Percentiles rank a stretch among this genome's conserved stretches.
phyloP scores from a whole-genome alignment of 2,888 invertebrate species.

The Melangyna quadrimaculata region DNA sequence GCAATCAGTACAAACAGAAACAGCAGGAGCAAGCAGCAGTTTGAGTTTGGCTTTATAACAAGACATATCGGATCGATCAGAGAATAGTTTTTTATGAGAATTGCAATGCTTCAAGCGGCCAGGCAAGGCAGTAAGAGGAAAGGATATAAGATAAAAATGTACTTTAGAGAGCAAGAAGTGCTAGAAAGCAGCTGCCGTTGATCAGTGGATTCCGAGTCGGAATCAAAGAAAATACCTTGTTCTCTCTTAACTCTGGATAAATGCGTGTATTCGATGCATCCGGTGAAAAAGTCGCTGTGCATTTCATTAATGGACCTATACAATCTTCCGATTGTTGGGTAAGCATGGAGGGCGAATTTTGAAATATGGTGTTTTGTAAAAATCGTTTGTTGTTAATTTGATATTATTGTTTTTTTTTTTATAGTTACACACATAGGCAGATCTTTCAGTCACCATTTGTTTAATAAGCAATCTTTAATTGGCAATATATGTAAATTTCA shows the following conservation, averaged over 20 bases:
- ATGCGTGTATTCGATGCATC: conserved; percentile 38
- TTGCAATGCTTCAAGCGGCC: conserved; percentile 22
- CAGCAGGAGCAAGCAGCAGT: neutral
- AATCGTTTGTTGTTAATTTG: neutral
- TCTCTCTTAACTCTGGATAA: conserved; percentile 24
- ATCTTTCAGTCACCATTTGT: no score
- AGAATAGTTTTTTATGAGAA: conserved; percentile 37
- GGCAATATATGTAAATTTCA: no score
- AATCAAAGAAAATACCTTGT: conserved; percentile 33
- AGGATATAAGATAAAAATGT: conserved; percentile 49
- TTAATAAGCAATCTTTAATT: no score
- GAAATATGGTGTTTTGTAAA: neutral
- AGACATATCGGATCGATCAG: conserved; percentile 42
- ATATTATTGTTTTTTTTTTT: neutral
- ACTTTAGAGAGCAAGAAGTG: conserved; percentile 15
- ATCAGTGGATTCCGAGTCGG: conserved; percentile 45
- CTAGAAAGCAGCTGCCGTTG: conserved; percentile 51
- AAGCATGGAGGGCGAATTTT: neutral
- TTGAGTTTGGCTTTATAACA: neutral
- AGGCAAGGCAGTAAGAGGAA: conserved; percentile 8
- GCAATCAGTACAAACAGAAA: neutral
- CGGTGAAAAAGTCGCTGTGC: conserved; percentile 48
- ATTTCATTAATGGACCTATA: conserved; percentile 18
- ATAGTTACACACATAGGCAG: no score
- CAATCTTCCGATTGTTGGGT: conserved; percentile 11